Base-by-base conservation (phyloP, 2,888 invertebrate species). In the Agrilus cyanescens region DNA sequence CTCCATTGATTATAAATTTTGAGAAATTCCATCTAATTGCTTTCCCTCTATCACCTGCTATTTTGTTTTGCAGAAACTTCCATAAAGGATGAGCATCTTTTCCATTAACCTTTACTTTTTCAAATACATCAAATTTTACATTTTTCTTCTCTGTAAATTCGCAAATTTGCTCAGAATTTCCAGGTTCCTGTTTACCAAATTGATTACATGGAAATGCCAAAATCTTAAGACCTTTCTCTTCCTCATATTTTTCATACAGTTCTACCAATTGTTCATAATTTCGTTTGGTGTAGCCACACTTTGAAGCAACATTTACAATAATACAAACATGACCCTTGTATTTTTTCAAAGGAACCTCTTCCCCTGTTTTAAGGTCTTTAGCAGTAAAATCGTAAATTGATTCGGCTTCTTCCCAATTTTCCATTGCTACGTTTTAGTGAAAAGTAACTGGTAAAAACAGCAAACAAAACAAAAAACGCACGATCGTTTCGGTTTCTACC, bases 11-110 rank as follows among this genome's bases (percentile, higher is more conserved):
- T 31, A 90, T 71, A 63, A 89, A 90, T 64, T 90, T 90, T 3
- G 85, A 80, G 61, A 87, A 90, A 65, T 89, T 89, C 89, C 89
- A 90, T 59, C 87, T 87, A 53, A 90, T 85, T 46, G 76, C 75
- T 57, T 81, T 68, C 0, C 72, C 74, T 3, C 75, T 47, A 0
- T 61, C 67, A 0, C 75, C 76, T 56, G 63, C 61, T 44, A 71
- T 59, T 49, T 71, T 67, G 44, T 62, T 60, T 66, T 78, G 80
- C 58, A 82, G 63, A 57, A 74, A 81, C 48, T 77, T 78, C 76
- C 76, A 82, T 39, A 82, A 54, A 1, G 81, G 80, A 65, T 76
- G 74, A 1, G 78, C 72, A 36, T 69, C 63, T 15, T 75, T 73
- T 8, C 80, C 80, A 52, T 82, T 82, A 1, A 82, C 81, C 61